Conservation (phyloP, 2,888 invertebrate genomes). For the Piscicola geometra region DNA sequence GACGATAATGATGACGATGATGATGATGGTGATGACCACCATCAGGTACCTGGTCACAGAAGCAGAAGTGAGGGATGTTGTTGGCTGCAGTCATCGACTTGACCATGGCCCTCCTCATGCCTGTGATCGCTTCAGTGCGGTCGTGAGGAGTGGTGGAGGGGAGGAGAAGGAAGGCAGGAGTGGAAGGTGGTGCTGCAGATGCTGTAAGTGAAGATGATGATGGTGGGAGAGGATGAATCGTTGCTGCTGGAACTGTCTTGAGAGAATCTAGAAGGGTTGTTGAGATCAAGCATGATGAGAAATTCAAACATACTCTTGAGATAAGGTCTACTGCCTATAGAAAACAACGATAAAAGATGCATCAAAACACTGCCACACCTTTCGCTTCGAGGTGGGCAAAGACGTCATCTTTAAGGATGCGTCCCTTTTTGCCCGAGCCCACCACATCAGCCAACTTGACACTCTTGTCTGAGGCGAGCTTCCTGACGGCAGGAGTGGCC, state of each 20-base stretch:
- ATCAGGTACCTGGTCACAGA: slow-evolving; percentile 69
- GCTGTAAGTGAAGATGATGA: slow-evolving; percentile 14
- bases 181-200: slow-evolving; percentile 9
- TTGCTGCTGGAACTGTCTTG: neutral
- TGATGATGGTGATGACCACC: neutral
- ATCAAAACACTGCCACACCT: neutral
- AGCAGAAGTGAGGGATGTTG: slow-evolving; percentile 78
- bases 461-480: slow-evolving; percentile 75
- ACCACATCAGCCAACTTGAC: slow-evolving; percentile 63
- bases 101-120: slow-evolving; percentile 85
- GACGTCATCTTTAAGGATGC: slow-evolving; percentile 92
- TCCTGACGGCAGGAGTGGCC: slow-evolving; percentile 88
- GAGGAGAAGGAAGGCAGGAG: no score
- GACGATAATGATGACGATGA: no score
- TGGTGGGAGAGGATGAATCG: neutral
- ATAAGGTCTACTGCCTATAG: no score
- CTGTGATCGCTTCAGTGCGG: slow-evolving; percentile 51
- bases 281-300: neutral
- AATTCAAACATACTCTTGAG: neutral
- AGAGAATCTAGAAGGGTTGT: no score
- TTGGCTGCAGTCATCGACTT: slow-evolving; percentile 87
- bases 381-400: slow-evolving; percentile 62
- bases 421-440: slow-evolving; percentile 72
- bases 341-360: neutral
- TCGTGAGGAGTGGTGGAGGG: slow-evolving; percentile 36